These are phyloP conservation scores for Pseudopleuronectes americanus DNA, from an alignment of 2,797 vertebrate genomes.

Conservation along the genomic window DNA sequence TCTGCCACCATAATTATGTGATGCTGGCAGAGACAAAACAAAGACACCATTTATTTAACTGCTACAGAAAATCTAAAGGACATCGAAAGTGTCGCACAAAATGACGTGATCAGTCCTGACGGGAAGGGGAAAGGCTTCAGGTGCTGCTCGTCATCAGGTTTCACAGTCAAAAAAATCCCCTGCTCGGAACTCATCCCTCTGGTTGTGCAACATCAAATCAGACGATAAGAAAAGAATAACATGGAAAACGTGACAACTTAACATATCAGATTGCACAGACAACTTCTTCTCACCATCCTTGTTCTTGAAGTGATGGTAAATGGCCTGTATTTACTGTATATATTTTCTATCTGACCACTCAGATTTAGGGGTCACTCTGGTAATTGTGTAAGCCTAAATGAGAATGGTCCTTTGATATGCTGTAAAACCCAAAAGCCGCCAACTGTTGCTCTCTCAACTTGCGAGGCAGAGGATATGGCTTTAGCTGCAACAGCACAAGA, in stretches of 20 bases:
- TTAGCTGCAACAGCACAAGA: too few relatives aligned
- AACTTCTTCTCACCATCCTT: neutral
- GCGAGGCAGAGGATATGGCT: too few relatives aligned
- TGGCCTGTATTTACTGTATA: too few relatives aligned
- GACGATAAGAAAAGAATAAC: neutral
- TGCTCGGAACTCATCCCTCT: slow-evolving; percentile 38
- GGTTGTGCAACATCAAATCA: slow-evolving; percentile 36
- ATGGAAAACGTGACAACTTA: neutral
- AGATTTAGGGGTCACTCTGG: too few relatives aligned
- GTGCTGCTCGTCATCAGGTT: slow-evolving; percentile 19
- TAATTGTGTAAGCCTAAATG: too few relatives aligned
- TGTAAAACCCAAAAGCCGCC: too few relatives aligned
- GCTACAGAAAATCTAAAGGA: neutral
- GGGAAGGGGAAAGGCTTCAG: slow-evolving; percentile 18
- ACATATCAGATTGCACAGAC: neutral
- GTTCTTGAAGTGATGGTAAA: neutral
- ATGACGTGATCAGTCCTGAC: neutral
- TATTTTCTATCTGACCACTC: too few relatives aligned
- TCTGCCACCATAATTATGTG: too few relatives aligned
- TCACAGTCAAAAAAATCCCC: slow-evolving; percentile 37
- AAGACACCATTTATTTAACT: too few relatives aligned
- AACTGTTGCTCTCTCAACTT: too few relatives aligned
- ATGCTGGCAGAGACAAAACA: too few relatives aligned
- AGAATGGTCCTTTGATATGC: too few relatives aligned
- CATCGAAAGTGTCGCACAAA: neutral